phyloP scores from a whole-genome alignment of 2,797 vertebrate genomes.

The Peromyscus attwateri region DNA sequence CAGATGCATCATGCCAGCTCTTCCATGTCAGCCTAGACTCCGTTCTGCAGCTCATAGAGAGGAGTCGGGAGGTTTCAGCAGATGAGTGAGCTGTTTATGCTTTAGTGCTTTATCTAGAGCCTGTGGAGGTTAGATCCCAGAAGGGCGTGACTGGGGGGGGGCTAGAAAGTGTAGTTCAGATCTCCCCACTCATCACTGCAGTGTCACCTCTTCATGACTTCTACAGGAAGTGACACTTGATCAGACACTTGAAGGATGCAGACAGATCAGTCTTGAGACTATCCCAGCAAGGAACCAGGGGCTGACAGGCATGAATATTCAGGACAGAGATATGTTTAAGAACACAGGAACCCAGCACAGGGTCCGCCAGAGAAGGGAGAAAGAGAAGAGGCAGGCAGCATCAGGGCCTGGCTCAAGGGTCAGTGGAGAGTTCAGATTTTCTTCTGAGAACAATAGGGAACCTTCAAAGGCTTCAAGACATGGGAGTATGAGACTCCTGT shows the following conservation, averaged over 20 bases:
- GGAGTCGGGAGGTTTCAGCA: too few species aligned
- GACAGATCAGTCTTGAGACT: neutral
- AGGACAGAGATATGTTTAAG: neutral
- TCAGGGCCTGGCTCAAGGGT: neutral
- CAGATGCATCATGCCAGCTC: neutral
- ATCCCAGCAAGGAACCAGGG: neutral
- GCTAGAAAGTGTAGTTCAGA: neutral
- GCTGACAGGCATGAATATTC: neutral
- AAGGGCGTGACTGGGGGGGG: neutral
- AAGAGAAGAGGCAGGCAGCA: neutral
- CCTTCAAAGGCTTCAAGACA: neutral
- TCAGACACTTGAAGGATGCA: neutral
- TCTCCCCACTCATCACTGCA: accelerated
- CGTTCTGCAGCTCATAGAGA: neutral
- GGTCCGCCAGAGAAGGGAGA: neutral
- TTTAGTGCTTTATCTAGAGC: neutral
- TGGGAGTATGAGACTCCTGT: neutral
- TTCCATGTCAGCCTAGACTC: accelerated
- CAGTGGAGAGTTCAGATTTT: neutral
- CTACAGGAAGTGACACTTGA: neutral
- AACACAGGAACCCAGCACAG: neutral
- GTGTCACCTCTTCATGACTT: neutral
- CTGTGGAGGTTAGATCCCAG: neutral
- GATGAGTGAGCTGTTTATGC: accelerated
- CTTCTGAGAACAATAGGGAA: neutral